Evolutionary conservation across 2,113 vertebrate species (phyloP).

Genomic region (Ochotona curzoniae): DNA sequence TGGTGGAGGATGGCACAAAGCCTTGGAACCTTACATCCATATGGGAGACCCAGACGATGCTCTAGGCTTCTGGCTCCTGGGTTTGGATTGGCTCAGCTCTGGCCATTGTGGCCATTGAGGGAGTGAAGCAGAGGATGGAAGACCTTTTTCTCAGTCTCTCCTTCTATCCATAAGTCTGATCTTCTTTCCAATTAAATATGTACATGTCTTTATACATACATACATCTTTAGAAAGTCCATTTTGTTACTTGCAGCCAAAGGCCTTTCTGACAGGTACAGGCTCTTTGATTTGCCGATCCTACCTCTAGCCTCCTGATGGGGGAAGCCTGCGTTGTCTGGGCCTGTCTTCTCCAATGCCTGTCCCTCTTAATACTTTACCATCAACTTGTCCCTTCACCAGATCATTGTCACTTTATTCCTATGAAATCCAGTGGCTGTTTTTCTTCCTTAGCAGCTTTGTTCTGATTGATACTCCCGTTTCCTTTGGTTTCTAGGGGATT

Average conservation of each 20-base stretch:
- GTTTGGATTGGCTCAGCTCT: too few species aligned
- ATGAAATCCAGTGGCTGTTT: neutral
- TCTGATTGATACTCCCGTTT: neutral
- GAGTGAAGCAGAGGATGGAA: too few species aligned
- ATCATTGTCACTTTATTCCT: slow-evolving; percentile 1
- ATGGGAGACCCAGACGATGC: too few species aligned
- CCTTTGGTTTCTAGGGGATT: slow-evolving; percentile 16
- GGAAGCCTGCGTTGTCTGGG: neutral
- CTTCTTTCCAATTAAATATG: too few species aligned
- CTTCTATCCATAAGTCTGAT: too few species aligned
- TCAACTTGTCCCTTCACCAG: neutral
- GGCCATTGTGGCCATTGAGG: too few species aligned
- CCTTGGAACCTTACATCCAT: too few species aligned
- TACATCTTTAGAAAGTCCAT: neutral
- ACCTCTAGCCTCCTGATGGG: neutral
- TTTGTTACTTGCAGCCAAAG: slow-evolving; percentile 51
- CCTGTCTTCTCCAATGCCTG: neutral
- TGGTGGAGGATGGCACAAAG: too few species aligned
- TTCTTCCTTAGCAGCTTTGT: slow-evolving; percentile 12
- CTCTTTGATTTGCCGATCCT: neutral
- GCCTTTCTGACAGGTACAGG: neutral
- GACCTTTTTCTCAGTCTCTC: too few species aligned
- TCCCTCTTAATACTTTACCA: slow-evolving; percentile 3
- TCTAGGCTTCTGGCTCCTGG: too few species aligned
- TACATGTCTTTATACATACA: too few species aligned